phyloP scores from a whole-genome alignment of 2,888 invertebrate genomes.

The Stomorhina lunata region DNA sequence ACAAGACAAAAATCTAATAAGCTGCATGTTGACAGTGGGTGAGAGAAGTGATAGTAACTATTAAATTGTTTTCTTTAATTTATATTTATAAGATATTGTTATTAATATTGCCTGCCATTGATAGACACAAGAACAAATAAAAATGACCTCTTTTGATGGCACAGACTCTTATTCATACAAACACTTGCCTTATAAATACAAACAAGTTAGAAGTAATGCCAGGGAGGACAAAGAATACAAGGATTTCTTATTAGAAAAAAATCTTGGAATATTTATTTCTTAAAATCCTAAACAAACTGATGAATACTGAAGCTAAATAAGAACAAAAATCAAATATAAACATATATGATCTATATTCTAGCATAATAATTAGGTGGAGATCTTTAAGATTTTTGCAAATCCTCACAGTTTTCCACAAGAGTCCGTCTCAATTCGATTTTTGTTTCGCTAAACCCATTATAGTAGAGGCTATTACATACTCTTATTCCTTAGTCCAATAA shows the following conservation, averaged over 20 bases:
- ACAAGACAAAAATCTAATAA: constrained; percentile 26
- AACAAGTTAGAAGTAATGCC: neutral
- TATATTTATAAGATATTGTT: constrained; percentile 16
- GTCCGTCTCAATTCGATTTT: neutral
- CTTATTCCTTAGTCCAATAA: neutral
- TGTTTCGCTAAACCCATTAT: neutral
- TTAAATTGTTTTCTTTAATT: constrained; percentile 7
- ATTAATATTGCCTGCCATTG: constrained; percentile 13
- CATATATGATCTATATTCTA: no score
- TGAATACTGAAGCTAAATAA: no score
- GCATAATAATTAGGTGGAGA: no score
- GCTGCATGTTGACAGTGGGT: neutral
- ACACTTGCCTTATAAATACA: neutral
- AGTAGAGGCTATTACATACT: neutral
- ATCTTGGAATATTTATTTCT: no score
- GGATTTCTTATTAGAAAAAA: no score
- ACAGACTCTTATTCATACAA: neutral
- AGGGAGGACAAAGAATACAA: no score
- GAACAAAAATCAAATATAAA: no score
- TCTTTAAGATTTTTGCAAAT: no score
- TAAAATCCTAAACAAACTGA: no score
- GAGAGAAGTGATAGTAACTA: constrained; percentile 15
- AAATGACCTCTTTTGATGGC: constrained; percentile 3
- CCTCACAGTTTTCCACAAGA: neutral
- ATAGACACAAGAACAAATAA: neutral